These are phyloP conservation scores for Epinotia bilunana DNA, from an alignment of 2,888 invertebrate species.

Conservation along the genomic window DNA sequence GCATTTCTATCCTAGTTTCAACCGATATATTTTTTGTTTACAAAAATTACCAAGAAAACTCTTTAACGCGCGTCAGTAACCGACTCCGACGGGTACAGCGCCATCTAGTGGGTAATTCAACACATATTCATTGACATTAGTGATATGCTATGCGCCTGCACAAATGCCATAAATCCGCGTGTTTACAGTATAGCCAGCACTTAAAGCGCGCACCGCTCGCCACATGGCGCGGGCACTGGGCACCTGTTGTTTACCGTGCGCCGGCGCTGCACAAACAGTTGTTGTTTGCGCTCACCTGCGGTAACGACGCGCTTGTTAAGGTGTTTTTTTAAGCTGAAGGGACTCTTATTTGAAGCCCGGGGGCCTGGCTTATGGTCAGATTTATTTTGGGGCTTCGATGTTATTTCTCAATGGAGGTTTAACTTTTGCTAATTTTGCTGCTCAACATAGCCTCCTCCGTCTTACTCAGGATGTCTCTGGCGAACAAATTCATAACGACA, in stretches of 20 bases:
- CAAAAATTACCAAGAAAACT: too few relatives aligned
- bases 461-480: too few relatives aligned
- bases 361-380: conserved; percentile 18
- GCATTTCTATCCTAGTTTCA: too few relatives aligned
- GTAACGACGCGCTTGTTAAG: conserved; percentile 36
- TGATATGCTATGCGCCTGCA: too few relatives aligned
- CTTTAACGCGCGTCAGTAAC: too few relatives aligned
- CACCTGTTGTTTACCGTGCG: conserved; percentile 42
- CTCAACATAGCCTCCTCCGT: too few relatives aligned
- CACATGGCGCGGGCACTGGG: conserved; percentile 31
- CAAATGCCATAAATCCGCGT: conserved; percentile 3
- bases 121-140: too few relatives aligned
- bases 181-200: not conserved
- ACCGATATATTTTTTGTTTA: too few relatives aligned
- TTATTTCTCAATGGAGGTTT: not conserved
- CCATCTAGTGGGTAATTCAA: too few relatives aligned
- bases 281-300: conserved; percentile 46
- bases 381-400: not conserved
- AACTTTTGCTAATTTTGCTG: not conserved
- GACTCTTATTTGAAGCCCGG: conserved; percentile 27
- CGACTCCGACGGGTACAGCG: too few relatives aligned
- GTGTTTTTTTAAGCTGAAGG: conserved; percentile 34
- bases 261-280: conserved; percentile 42
- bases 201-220: not conserved
- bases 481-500: too few relatives aligned